Evolutionary conservation across 2,888 invertebrate species (phyloP), one percentile per base, ranked within the genome.

Genomic region (Campaea margaritaria): DNA sequence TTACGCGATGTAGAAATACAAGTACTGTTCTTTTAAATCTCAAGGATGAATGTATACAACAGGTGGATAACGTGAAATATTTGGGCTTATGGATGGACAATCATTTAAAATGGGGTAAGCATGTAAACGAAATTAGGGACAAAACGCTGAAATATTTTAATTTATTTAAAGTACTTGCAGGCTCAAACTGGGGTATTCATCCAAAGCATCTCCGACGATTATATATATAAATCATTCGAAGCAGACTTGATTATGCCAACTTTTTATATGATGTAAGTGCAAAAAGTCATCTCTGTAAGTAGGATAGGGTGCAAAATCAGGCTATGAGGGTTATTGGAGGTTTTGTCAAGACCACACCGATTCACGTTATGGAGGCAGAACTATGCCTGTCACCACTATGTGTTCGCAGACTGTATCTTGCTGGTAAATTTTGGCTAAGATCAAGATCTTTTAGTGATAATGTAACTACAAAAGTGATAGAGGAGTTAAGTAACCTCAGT

Each of bases 31-130:
- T n/a, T n/a, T n/a, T n/a, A n/a, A n/a, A n/a, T n/a, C n/a, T n/a
- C n/a, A n/a, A n/a, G n/a, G n/a, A n/a, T n/a, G n/a, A n/a, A n/a
- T n/a, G n/a, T n/a, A n/a, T 72, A 21, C 15, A 49, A 11, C 8
- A 46, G 8, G 58, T 63, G 0, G 39, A 66, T 8, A 38, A 14
- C 51, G 51, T 69, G 0, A 77, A 69, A 56, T 76, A 74, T 55
- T 45, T 76, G 14, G 72, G 74, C 12, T 7, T 75, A 12, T 73
- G 74, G 73, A 38, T 76, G 1, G 75, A 76, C 55, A 45, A 51
- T 0, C 54, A 54, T 0, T 38, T 76, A 7, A 54, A 52, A 8
- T 78, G 74, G 78, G 11, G 27, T 2, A 73, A 64, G 59, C 75
- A 75, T 31, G 65, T 75, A 15, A 67, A 72, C 38, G 72, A 72